phyloP scores from a whole-genome alignment of 2,113 vertebrate genomes.

The Andinoacara biseriatus region DNA sequence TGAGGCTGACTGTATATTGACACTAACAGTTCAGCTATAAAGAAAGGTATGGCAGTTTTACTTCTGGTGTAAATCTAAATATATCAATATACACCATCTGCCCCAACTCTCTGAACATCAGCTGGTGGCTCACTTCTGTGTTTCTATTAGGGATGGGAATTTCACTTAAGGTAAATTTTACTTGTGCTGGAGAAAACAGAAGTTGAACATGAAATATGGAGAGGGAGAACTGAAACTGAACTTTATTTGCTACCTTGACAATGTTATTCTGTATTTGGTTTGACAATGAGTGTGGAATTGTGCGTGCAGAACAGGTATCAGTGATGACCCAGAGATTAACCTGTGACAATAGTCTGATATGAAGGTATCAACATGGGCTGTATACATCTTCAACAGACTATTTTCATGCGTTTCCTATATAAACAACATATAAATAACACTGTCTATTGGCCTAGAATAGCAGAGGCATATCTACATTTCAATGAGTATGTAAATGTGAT shows the following conservation, averaged over 20 bases:
- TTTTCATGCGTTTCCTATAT: neutral
- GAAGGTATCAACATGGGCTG: neutral
- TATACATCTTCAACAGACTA: neutral
- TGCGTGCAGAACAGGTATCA: neutral
- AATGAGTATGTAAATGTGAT: slow-evolving; percentile 13
- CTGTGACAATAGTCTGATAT: neutral
- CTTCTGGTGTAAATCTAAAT: neutral
- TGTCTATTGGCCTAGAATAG: neutral
- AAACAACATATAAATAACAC: neutral
- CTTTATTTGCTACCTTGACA: neutral
- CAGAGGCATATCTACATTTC: neutral
- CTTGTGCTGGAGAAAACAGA: neutral
- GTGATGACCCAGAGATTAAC: neutral
- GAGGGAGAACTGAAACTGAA: slow-evolving; percentile 41
- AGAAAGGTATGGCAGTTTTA: neutral
- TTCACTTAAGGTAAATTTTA: neutral
- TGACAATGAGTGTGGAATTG: neutral
- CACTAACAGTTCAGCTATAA: neutral
- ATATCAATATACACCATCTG: neutral
- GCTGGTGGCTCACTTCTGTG: neutral
- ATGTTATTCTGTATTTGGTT: neutral
- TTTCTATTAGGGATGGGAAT: neutral
- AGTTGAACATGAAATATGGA: neutral
- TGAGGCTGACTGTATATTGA: neutral
- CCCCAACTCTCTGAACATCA: neutral